A percentile compares a stretch with the other conserved stretches of the same genome.
Conservation (phyloP, 2,797 vertebrate species). For the Poeciliopsis turneri region DNA sequence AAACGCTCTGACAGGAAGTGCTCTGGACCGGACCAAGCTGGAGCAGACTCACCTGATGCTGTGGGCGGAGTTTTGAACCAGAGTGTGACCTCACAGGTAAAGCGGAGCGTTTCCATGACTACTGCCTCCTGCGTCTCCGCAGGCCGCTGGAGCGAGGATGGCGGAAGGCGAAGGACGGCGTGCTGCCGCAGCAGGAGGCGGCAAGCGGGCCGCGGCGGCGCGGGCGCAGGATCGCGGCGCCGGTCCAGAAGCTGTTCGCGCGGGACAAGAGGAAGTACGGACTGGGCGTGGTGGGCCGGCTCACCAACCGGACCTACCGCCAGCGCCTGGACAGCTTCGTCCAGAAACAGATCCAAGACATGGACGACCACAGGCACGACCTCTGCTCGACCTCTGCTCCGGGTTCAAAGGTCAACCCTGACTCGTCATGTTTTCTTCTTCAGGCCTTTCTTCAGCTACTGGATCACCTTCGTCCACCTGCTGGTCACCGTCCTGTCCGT, state of each 20-base stretch:
- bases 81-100: not conserved
- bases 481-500: slow-evolving; percentile 93
- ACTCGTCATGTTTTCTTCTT: not conserved
- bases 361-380: slow-evolving; percentile 94
- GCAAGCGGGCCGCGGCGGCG: slow-evolving; percentile 86
- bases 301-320: slow-evolving; percentile 96
- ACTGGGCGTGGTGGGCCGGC: slow-evolving; percentile 94
- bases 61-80: slow-evolving; percentile 71
- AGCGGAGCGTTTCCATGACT: not conserved
- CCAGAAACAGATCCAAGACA: slow-evolving; percentile 96
- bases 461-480: slow-evolving; percentile 97
- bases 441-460: slow-evolving; percentile 98
- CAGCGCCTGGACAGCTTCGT: slow-evolving; percentile 95
- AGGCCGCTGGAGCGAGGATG: slow-evolving; percentile 96
- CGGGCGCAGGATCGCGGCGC: slow-evolving; percentile 89
- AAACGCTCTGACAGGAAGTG: slow-evolving; percentile 86
- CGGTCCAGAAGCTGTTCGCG: slow-evolving; percentile 93
- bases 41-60: slow-evolving; percentile 94
- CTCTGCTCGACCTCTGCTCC: slow-evolving; percentile 12
- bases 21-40: slow-evolving; percentile 89
- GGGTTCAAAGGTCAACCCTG: not conserved
- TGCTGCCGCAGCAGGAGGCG: slow-evolving; percentile 89
- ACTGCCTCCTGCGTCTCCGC: not conserved
- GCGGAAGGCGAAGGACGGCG: slow-evolving; percentile 89
- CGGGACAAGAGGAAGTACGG: slow-evolving; percentile 95